Percentiles rank a stretch among this genome's conserved stretches.
Evolutionary conservation across 1,140 invertebrate species (phyloP).

Genomic region (Drosophila carrolli): DNA sequence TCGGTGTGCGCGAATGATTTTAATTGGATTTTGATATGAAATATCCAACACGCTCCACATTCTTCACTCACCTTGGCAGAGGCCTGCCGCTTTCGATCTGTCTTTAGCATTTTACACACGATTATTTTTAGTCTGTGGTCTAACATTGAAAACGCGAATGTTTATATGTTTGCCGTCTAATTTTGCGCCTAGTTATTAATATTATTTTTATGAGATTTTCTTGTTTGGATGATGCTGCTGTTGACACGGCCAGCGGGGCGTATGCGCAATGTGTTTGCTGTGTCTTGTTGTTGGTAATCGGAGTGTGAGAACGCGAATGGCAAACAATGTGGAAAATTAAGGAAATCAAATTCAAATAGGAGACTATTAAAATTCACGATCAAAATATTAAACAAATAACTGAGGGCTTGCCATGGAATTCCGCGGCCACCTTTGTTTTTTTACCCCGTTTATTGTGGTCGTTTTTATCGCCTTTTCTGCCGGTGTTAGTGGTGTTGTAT

Average conservation of each 20-base stretch:
- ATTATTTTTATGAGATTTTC: conserved; percentile 49
- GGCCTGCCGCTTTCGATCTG: conserved; percentile 55
- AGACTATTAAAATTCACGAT: neutral
- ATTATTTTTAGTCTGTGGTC: conserved; percentile 68
- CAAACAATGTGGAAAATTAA: conserved; percentile 2
- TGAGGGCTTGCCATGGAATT: conserved; percentile 64
- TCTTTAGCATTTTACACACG: conserved; percentile 62
- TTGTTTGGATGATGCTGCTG: conserved; percentile 36
- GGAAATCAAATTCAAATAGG: conserved; percentile 11
- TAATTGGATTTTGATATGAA: conserved; percentile 79
- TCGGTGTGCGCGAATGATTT: conserved; percentile 67
- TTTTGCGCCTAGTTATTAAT: conserved; percentile 64
- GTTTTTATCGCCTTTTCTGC: conserved; percentile 23
- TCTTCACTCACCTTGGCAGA: conserved; percentile 50
- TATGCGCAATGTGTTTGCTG: conserved; percentile 51
- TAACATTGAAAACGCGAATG: conserved; percentile 75
- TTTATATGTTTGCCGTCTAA: conserved; percentile 57
- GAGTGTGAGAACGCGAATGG: conserved; percentile 5
- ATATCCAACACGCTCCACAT: conserved; percentile 26
- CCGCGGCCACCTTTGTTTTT: conserved; percentile 19
- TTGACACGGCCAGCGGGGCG: conserved; percentile 53
- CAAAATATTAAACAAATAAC: conserved; percentile 14
- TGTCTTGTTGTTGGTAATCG: conserved; percentile 20
- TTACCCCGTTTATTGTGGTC: conserved; percentile 45
- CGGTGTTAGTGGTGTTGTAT: conserved; percentile 24